Evolutionary conservation across 2,797 vertebrate genomes (phyloP), one percentile per base, ranked within the genome.

Genomic region (Neopelma chrysocephalum): DNA sequence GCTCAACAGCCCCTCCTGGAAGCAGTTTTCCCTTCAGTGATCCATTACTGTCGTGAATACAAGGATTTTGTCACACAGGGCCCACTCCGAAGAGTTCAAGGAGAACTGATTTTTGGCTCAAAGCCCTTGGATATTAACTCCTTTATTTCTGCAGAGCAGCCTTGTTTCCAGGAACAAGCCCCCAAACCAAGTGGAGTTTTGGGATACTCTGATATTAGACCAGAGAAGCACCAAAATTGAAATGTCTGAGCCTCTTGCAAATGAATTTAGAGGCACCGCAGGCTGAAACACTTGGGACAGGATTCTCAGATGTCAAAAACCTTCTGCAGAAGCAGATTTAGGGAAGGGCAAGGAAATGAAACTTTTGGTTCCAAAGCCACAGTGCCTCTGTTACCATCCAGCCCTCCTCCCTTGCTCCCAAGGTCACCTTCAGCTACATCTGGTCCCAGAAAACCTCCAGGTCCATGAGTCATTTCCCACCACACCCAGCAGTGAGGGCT

Each of bases 401-500:
- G 18, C n/a, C 38, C 60, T 47, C 18, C 15, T 80, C 29, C 14
- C 65, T 71, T 47, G 8, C n/a, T 91, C 29, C 40, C 40, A 87
- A 90, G 62, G 85, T 81, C 91, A 95, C 57, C 72, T 80, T 78
- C 82, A 90, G 31, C 40, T 57, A 42, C 53, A 70, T 40, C 17
- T 36, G 65, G 27, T 66, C 70, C 48, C 16, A 61, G 40, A 62
- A 93, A 62, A 72, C 54, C 70, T 69, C 3, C 69, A 79, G 58
- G 38, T 56, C 56, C n/a, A 23, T 89, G 86, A 93, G 72, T 93
- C 87, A 89, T 12, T 70, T 92, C 92, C 79, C 76, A 93, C 76
- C 89, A 76, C 23, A 0, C 87, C 87, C 90, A 88, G 72, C 66
- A 90, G 11, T 2, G 40, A 88, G 50, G 69, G 50, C 31, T 79